These are phyloP conservation scores for Teleogryllus occipitalis DNA, from an alignment of 1,140 invertebrate species.

Conservation along the genomic window DNA sequence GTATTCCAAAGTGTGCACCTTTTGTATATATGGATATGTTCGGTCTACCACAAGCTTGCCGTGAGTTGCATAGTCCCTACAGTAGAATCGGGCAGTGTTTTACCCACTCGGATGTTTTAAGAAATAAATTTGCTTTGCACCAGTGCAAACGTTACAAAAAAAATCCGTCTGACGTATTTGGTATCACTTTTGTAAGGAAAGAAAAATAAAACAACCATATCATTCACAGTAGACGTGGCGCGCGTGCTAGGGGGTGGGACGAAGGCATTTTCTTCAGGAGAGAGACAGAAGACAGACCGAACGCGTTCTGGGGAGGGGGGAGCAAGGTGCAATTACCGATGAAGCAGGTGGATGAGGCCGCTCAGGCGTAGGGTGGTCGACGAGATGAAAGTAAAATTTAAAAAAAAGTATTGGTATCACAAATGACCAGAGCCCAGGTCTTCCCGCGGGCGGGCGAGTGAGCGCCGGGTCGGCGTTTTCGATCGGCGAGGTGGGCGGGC, in stretches of 20 bases:
- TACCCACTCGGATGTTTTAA: background rate
- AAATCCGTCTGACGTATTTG: background rate
- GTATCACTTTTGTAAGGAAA: background rate
- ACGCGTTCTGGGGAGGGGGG: too few relatives aligned
- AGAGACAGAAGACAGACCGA: too few relatives aligned
- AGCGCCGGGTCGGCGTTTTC: background rate
- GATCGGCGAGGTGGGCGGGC: background rate
- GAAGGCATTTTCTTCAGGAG: too few relatives aligned
- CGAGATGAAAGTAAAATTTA: too few relatives aligned
- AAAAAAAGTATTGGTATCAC: background rate
- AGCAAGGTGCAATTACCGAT: background rate
- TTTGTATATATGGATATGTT: constrained; percentile 6
- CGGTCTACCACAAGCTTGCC: background rate
- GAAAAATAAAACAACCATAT: background rate
- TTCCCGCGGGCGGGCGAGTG: background rate
- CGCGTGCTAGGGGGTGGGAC: background rate
- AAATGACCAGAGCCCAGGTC: background rate
- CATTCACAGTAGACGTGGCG: background rate
- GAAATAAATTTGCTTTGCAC: background rate
- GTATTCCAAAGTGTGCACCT: background rate
- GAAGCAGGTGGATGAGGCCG: background rate
- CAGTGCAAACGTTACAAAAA: background rate
- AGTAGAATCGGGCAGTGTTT: background rate
- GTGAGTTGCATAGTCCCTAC: background rate
- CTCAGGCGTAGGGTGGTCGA: background rate